Conservation (phyloP, 2,888 invertebrate species). For the Spisula solida region DNA sequence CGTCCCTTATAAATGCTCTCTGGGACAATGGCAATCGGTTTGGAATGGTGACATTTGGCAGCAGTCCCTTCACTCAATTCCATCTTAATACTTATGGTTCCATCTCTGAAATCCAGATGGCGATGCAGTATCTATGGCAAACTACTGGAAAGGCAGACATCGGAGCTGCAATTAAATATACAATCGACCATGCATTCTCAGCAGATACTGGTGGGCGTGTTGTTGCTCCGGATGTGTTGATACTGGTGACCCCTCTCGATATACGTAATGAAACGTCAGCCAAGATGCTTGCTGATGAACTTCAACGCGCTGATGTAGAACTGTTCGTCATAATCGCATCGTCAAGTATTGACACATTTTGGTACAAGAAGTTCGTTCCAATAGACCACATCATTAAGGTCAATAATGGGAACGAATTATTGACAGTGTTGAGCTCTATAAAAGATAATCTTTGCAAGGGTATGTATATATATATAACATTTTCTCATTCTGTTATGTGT, state of each 20-base stretch:
- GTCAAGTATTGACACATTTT: constrained; percentile 8
- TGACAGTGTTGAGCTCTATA: neutral
- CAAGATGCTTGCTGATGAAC: neutral
- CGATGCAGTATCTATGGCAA: neutral
- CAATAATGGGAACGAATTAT: neutral
- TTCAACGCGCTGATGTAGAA: neutral
- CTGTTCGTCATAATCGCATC: neutral
- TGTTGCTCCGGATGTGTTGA: neutral
- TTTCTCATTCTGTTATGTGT: no score
- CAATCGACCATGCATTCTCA: neutral
- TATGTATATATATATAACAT: neutral
- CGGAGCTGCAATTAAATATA: neutral
- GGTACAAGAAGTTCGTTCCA: constrained; percentile 20
- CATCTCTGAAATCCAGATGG: neutral
- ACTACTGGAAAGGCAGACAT: constrained; percentile 26
- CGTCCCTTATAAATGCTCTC: neutral
- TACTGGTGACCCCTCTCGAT: constrained; percentile 18
- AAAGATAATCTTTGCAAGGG: neutral
- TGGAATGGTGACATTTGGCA: constrained; percentile 10
- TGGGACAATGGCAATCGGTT: constrained; percentile 23
- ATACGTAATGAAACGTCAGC: neutral
- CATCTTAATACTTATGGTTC: neutral
- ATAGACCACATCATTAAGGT: constrained; percentile 8
- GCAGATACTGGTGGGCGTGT: neutral
- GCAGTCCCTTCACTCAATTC: neutral